phyloP scores from a whole-genome alignment of 2,113 vertebrate species.

The Perognathus longimembris region DNA sequence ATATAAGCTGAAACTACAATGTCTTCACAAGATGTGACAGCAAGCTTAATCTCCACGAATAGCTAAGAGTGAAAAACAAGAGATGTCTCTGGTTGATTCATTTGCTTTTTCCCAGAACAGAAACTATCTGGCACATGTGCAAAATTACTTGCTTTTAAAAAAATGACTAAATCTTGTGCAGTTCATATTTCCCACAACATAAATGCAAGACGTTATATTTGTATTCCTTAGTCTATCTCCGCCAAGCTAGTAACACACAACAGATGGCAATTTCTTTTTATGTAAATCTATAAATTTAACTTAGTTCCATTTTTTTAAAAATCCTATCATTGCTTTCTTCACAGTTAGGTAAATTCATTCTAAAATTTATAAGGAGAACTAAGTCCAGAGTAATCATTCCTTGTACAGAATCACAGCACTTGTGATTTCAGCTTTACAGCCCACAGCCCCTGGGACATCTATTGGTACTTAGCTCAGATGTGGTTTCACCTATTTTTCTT shows the following conservation, averaged over 20 bases:
- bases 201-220: slow-evolving; percentile 25
- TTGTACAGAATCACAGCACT: background rate
- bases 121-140: background rate
- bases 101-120: slow-evolving; percentile 1
- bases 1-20: background rate
- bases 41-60: background rate
- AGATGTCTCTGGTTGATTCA: background rate
- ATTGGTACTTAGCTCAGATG: background rate
- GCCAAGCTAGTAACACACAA: slow-evolving; percentile 24
- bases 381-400: background rate
- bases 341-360: slow-evolving; percentile 41
- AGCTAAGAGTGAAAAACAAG: background rate
- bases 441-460: background rate
- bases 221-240: background rate
- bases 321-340: background rate
- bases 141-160: slow-evolving; percentile 5
- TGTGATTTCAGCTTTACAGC: background rate
- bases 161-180: slow-evolving; percentile 48
- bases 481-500: background rate
- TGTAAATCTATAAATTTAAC: slow-evolving; percentile 61
- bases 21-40: background rate
- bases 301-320: slow-evolving; percentile 25
- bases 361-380: slow-evolving; percentile 44
- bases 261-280: slow-evolving; percentile 50
- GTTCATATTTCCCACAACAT: slow-evolving; percentile 47